Evolutionary conservation across 2,797 vertebrate species (phyloP).

Genomic region (Dallia pectoralis): DNA sequence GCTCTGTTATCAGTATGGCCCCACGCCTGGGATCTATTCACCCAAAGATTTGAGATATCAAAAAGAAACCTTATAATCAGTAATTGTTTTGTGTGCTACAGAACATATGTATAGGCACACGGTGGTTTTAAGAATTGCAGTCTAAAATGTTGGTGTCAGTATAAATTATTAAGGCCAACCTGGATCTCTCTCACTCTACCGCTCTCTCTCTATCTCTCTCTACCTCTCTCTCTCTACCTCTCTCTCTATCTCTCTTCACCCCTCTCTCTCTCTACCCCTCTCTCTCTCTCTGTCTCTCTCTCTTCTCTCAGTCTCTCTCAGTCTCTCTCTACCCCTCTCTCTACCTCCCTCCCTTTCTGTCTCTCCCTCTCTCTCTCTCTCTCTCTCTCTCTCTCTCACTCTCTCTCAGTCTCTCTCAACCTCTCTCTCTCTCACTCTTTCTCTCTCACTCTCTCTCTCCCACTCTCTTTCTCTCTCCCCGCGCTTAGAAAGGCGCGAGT

Average conservation of each 20-base stretch:
- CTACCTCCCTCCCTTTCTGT: conserved; percentile 9
- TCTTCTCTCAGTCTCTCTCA: background rate
- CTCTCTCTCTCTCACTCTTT: conserved; percentile 18
- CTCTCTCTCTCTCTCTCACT: conserved; percentile 17
- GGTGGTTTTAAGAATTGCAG: background rate
- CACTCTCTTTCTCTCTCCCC: background rate
- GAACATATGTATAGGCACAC: background rate
- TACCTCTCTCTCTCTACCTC: conserved; percentile 7
- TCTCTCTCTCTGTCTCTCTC: conserved; percentile 1
- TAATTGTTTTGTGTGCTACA: background rate
- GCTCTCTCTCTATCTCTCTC: conserved; percentile 10
- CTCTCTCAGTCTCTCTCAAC: background rate
- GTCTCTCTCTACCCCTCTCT: conserved; percentile 2
- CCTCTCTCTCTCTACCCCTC: background rate
- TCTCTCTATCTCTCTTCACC: conserved; percentile 17
- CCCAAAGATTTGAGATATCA: background rate
- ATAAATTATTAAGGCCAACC: background rate
- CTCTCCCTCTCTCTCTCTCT: conserved; percentile 9
- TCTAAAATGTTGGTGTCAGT: background rate
- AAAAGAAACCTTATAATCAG: background rate
- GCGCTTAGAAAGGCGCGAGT: background rate
- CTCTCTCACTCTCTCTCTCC: background rate
- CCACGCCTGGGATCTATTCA: background rate
- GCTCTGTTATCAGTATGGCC: background rate
- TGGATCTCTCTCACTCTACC: conserved; percentile 7